Conservation (phyloP, 2,113 vertebrate genomes). For the Archocentrus centrarchus region DNA sequence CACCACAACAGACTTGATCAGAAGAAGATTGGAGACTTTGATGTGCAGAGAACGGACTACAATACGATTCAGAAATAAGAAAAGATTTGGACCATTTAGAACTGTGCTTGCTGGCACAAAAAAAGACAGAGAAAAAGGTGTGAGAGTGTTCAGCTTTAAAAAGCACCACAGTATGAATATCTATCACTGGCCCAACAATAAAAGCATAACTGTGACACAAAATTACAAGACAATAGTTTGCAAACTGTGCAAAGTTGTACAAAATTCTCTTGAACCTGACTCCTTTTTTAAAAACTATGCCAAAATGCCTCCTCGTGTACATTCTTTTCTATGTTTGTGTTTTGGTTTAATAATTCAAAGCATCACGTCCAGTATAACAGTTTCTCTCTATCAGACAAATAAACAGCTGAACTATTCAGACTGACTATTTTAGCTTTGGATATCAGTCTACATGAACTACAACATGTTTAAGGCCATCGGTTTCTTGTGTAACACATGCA, state of each 20-base stretch:
- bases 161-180: slow-evolving; percentile 59
- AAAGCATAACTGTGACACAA: slow-evolving; percentile 54
- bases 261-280: slow-evolving; percentile 49
- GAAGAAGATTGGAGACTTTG: slow-evolving; percentile 52
- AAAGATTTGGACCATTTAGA: slow-evolving; percentile 37
- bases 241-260: slow-evolving; percentile 70
- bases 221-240: slow-evolving; percentile 38
- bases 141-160: slow-evolving; percentile 49
- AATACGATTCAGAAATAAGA: slow-evolving; percentile 55
- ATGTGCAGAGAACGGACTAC: slow-evolving; percentile 61
- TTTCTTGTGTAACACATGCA: slow-evolving; percentile 71
- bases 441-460: slow-evolving; percentile 64
- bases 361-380: slow-evolving; percentile 15
- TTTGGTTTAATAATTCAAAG: slow-evolving; percentile 48
- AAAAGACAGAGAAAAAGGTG: slow-evolving; percentile 44
- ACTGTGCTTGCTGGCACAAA: slow-evolving; percentile 54
- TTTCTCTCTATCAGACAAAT: slow-evolving; percentile 41
- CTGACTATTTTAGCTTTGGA: slow-evolving; percentile 58
- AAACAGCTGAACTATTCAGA: slow-evolving; percentile 30
- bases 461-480: slow-evolving; percentile 83
- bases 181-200: slow-evolving; percentile 47
- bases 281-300: slow-evolving; percentile 41
- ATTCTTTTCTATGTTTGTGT: slow-evolving; percentile 33
- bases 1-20: slow-evolving; percentile 53
- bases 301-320: slow-evolving; percentile 31